Percentiles rank a stretch among this genome's conserved stretches.
Evolutionary conservation across 2,888 invertebrate species (phyloP).

Genomic region (Spilosoma lubricipeda): DNA sequence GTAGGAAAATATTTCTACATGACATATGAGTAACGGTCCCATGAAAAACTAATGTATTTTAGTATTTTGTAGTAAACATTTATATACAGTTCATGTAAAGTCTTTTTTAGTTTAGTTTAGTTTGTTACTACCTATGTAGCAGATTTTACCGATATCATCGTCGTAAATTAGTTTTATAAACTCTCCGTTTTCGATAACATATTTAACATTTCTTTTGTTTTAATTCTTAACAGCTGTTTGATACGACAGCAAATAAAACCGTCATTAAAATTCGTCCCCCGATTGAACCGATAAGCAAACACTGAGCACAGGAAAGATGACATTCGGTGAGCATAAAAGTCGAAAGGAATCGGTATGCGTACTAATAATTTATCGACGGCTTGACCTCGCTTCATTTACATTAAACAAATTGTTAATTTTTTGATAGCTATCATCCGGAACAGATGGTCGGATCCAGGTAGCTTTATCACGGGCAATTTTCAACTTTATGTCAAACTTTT

Average conservation of each 20-base stretch:
- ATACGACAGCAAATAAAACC: conserved; percentile 61
- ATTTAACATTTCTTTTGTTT: conserved; percentile 25
- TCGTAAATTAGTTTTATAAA: background rate
- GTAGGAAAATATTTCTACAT: background rate
- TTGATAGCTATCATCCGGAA: conserved; percentile 85
- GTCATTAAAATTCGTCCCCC: conserved; percentile 69
- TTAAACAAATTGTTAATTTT: conserved; percentile 87
- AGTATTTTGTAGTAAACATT: background rate
- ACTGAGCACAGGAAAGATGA: conserved; percentile 78
- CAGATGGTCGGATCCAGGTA: conserved; percentile 74
- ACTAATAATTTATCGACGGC: conserved; percentile 81
- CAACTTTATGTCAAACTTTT: conserved; percentile 27
- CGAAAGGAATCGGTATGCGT: conserved; percentile 76
- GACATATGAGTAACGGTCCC: background rate
- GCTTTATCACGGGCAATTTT: conserved; percentile 36
- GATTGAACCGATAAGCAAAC: conserved; percentile 79
- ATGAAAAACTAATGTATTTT: background rate
- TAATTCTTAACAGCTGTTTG: conserved; percentile 65
- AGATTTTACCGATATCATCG: background rate
- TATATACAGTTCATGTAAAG: background rate
- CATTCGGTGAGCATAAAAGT: conserved; percentile 82
- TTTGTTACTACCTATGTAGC: background rate
- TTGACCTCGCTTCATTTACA: conserved; percentile 84
- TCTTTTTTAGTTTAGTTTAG: no score
- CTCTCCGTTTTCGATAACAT: background rate